Base-by-base conservation (phyloP, 2,888 invertebrate species). In the Lasioglossum pauxillum region DNA sequence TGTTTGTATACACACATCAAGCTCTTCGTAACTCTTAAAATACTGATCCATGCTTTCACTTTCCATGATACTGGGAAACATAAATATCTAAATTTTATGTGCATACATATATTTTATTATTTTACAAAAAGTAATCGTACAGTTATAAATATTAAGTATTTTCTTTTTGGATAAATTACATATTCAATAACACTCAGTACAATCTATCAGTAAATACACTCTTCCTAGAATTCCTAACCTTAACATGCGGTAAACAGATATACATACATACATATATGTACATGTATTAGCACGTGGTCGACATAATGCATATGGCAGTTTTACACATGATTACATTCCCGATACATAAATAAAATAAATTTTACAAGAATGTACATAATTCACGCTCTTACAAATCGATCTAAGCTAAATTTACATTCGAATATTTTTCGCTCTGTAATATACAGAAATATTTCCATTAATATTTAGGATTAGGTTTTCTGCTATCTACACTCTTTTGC, bases 11-110 rank as follows among this genome's bases (percentile, higher is more conserved):
- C 94, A 95, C 96, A 98, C 98, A 96, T 98, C 97, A 84, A 98
- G 95, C 94, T 98, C 96, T 94, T 97, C 97, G 93, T 98, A 98
- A 91, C 97, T 97, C 53, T 96, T 94, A 95, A 97, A 98, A 94
- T 98, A 98, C 82, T 96, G 95, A 77, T 95, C 95, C 84, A 90
- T 89, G 12, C 16, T 78, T 71, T 23, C 44, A 67, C 14, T 64
- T 8, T 44, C 14, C 73, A 60, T 67, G 0, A 77, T n/a, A 16
- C 16, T 46, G 16, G 35, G 7, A 72, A 16, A 35, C 27, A 5
- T n/a, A n/a, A n/a, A n/a, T 74, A 23, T n/a, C 14, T n/a, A 67
- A 41, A 75, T 46, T 77, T 10, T 71, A 35, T n/a, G 12, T 57
- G 67, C 57, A 27, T 31, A 76, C 27, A 4, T 69, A 19, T 57